A percentile compares a stretch with the other conserved stretches of the same genome.
These are phyloP conservation scores for Teinopalpus imperialis DNA, from an alignment of 2,888 invertebrate genomes.

Conservation along the genomic window DNA sequence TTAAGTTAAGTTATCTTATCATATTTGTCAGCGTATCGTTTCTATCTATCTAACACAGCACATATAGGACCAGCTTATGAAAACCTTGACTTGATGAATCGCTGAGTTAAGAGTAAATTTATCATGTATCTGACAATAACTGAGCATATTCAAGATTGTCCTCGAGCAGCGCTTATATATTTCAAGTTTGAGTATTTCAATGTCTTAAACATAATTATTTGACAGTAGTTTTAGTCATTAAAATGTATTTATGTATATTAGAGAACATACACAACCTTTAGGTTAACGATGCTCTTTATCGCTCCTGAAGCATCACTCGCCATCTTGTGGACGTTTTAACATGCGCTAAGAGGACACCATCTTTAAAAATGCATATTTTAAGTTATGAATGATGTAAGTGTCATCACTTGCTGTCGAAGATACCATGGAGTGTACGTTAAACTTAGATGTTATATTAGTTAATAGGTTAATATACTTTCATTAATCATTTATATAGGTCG, in stretches of 20 bases:
- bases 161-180: no score
- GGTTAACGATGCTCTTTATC: slow-evolving; percentile 27
- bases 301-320: slow-evolving; percentile 47
- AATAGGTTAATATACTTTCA: slow-evolving; percentile 6
- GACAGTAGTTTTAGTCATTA: slow-evolving; percentile 29
- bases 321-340: slow-evolving; percentile 52
- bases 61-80: no score
- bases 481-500: slow-evolving; percentile 1
- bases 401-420: slow-evolving; percentile 4
- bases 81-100: no score
- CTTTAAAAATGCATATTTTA: slow-evolving; percentile 35
- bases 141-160: no score
- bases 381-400: slow-evolving; percentile 18
- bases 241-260: slow-evolving; percentile 14
- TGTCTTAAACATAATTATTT: neutral
- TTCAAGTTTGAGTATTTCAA: no score
- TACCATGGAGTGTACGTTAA: neutral
- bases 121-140: no score
- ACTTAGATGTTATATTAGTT: slow-evolving; percentile 1
- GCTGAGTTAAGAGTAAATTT: no score
- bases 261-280: slow-evolving; percentile 19
- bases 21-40: no score
- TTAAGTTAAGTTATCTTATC: no score
- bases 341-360: slow-evolving; percentile 34
- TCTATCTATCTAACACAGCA: no score